Evolutionary conservation across 2,888 invertebrate species (phyloP), one percentile per base, ranked within the genome.

Genomic region (Aleiodes leptofemur): DNA sequence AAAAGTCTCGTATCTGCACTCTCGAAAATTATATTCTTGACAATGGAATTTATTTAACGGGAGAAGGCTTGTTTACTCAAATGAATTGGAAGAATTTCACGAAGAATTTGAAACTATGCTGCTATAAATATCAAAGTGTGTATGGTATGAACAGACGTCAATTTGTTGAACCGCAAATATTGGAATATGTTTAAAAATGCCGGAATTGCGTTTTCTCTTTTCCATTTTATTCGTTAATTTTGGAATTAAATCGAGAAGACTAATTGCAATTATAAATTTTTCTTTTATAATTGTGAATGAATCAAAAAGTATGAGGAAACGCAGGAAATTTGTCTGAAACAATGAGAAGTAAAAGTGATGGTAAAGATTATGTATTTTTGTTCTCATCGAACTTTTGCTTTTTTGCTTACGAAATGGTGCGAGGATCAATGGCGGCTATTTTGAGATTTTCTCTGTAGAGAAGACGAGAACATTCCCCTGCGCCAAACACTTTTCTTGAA

Each of bases 391-490:
- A 64, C 43, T 43, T 64, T 14, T 31, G 68, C 23, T 51, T 68
- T 5, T 76, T 75, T 76, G 75, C 76, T 29, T n/a, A 79, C 79
- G 80, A 82, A 83, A 83, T 82, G 81, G 81, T 78, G 78, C 48
- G 73, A 82, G 85, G 83, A 86, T 86, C 87, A 84, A 87, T 87
- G 86, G 82, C 82, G 82, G 86, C 83, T 87, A 87, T 87, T 87
- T 87, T 83, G 83, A 85, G 86, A 86, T 79, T 79, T 69, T 72
- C 74, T 79, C 74, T 79, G 79, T 80, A 79, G 74, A 55, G 72
- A 69, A 34, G 72, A 48, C 72, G 72, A 72, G 76, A 76, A 76
- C 69, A 29, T 76, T 76, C 69, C 70, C 74, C 70, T 73, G 77
- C 72, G 55, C 31, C 51, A 50, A 51, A 61, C 57, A 56, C 73